Percentiles rank a stretch among this genome's conserved stretches.
phyloP scores from a whole-genome alignment of 2,113 vertebrate species.

The Hippocampus comes region DNA sequence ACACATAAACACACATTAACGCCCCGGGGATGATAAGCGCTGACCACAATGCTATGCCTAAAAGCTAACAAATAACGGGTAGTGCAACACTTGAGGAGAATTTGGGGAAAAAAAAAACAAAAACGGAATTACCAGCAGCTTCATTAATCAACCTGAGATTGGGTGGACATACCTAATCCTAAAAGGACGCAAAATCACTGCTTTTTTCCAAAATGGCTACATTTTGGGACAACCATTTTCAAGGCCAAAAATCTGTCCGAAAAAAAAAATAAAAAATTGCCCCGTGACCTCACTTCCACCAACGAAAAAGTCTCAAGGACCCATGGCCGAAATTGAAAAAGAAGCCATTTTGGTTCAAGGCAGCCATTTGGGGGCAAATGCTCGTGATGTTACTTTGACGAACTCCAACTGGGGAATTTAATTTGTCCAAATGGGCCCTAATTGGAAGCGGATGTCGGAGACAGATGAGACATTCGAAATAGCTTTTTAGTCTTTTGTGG shows the following conservation, averaged over 20 bases:
- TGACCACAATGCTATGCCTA: not conserved
- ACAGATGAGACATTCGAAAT: too few species aligned
- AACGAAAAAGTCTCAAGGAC: not conserved
- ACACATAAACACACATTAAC: not conserved
- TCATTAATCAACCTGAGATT: not conserved
- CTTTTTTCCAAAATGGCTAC: too few species aligned
- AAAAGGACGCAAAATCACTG: not conserved
- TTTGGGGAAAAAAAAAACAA: not conserved
- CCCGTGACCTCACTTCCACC: not conserved
- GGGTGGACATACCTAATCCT: not conserved
- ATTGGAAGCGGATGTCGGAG: too few species aligned
- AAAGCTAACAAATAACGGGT: not conserved
- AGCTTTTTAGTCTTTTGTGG: too few species aligned
- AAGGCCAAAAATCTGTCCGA: too few species aligned
- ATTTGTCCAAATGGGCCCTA: too few species aligned
- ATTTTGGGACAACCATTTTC: too few species aligned
- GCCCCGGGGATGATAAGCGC: not conserved
- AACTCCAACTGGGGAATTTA: too few species aligned
- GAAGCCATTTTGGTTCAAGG: not conserved
- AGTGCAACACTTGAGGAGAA: not conserved
- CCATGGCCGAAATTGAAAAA: not conserved
- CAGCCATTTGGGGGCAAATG: not conserved
- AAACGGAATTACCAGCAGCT: too few species aligned
- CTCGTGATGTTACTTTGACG: too few species aligned
- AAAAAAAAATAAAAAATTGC: too few species aligned